These are phyloP conservation scores for Agrotis puta DNA, from an alignment of 2,888 invertebrate species.

Conservation along the genomic window DNA sequence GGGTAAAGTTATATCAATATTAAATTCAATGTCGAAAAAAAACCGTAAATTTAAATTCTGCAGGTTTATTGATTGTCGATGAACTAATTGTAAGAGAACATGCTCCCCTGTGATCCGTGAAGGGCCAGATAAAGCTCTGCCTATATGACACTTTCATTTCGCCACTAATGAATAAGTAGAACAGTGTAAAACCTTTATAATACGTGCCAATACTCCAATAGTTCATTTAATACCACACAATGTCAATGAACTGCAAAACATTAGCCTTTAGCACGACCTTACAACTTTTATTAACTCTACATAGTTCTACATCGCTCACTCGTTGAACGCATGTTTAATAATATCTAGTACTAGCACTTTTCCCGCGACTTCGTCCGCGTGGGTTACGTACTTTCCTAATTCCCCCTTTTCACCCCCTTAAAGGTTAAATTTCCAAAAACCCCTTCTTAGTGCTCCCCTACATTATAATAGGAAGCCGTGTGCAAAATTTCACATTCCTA, in stretches of 20 bases:
- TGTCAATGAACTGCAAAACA: conserved; percentile 41
- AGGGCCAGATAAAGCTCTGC: too few species aligned
- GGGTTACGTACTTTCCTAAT: too few species aligned
- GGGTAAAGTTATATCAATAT: background rate
- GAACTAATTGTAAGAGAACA: background rate
- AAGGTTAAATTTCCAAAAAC: too few species aligned
- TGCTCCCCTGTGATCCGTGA: background rate
- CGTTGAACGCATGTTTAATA: conserved; percentile 6
- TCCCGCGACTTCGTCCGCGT: too few species aligned
- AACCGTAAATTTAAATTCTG: too few species aligned
- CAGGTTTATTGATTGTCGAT: background rate
- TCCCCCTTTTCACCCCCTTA: too few species aligned
- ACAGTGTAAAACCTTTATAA: background rate
- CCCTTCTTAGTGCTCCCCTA: too few species aligned
- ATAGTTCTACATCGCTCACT: conserved; percentile 12
- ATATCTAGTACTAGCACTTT: conserved; percentile 8
- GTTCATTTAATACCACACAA: background rate
- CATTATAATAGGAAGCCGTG: too few species aligned
- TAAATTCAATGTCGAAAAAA: background rate
- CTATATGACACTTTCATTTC: too few species aligned
- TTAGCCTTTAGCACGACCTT: conserved; percentile 20
- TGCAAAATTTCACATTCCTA: too few species aligned
- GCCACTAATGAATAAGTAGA: too few species aligned
- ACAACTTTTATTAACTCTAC: conserved; percentile 1
- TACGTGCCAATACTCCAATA: background rate